Evolutionary conservation across 1,140 invertebrate genomes (phyloP), one percentile per base, ranked within the genome.

Genomic region (Drusus annulatus): DNA sequence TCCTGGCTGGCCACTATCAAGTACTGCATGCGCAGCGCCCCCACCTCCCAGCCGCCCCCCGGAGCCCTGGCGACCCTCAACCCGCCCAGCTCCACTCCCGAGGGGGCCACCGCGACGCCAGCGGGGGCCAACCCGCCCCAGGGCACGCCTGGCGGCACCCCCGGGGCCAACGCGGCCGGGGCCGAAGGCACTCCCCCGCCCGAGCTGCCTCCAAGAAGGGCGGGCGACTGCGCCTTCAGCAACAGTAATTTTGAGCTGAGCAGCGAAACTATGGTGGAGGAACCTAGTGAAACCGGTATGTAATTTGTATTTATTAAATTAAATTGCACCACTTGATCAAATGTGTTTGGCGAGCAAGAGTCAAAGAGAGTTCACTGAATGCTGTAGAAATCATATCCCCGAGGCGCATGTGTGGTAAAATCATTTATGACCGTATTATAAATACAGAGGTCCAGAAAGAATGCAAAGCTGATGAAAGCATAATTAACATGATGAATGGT

Each of bases 1-100:
- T 94, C 94, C 16, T 98, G 97, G 97, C 86, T 98, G 63, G 92
- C 94, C 0, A 95, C 94, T 2, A 96, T 98, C 62, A 94, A 93
- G 81, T 94, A 95, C 81, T 97, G 95, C 84, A 96, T 97, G 94
- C 87, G 93, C 56, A 92, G 92, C 19, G 91, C 91, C 7, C 92
- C 92, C 16, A 91, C 92, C 1, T 90, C 90, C 75, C 89, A 92
- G 60, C 90, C 91, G 13, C 88, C 88, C 28, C 87, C 89, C 0
- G 89, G 88, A 28, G 84, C 89, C 7, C 84, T 90, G 28, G 84
- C 87, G 0, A 87, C 87, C 3, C 85, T 90, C 17, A 85, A 84
- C 58, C 71, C 60, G 17, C 45, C 68, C 31, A 28, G 28, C 74
- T 5, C 17, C 23, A 68, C 25, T 16, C 17, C 78, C 7, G n/a